Conservation (phyloP, 2,797 vertebrate genomes). For the Crocidura indochinensis region DNA sequence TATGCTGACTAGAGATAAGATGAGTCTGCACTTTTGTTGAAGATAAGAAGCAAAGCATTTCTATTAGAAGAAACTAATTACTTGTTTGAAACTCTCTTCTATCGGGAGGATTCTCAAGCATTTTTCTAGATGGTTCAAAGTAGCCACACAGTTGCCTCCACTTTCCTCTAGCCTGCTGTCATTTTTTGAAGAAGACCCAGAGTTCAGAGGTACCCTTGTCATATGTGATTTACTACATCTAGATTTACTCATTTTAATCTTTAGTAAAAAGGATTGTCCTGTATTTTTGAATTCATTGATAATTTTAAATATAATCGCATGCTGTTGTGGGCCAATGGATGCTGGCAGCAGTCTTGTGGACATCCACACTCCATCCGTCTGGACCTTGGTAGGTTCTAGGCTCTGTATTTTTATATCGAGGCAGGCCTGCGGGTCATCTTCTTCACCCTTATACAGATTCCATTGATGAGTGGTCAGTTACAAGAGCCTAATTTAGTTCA, state of each 20-base stretch:
- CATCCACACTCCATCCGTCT: background rate
- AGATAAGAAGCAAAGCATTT: slow-evolving; percentile 32
- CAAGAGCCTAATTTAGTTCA: background rate
- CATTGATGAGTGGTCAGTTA: background rate
- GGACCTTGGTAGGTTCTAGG: background rate
- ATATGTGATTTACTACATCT: background rate
- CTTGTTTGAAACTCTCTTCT: slow-evolving; percentile 62
- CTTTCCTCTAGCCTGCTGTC: background rate
- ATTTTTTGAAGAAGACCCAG: slow-evolving; percentile 51
- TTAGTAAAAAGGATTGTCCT: slow-evolving; percentile 56
- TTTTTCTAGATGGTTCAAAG: slow-evolving; percentile 60
- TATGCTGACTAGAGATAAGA: slow-evolving; percentile 3
- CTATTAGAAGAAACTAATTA: slow-evolving; percentile 46
- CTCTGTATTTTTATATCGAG: background rate
- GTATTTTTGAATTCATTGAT: slow-evolving; percentile 19
- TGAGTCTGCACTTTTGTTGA: background rate
- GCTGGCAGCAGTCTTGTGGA: background rate
- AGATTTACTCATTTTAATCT: slow-evolving; percentile 27
- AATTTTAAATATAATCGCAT: background rate
- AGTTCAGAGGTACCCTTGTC: background rate
- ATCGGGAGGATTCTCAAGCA: slow-evolving; percentile 19
- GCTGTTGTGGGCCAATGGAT: background rate
- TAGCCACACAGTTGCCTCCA: background rate
- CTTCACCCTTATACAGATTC: background rate
- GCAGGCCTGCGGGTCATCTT: background rate